Percentiles rank a stretch among this genome's conserved stretches.
Evolutionary conservation across 2,113 vertebrate genomes (phyloP).

Genomic region (Trinectes maculatus): DNA sequence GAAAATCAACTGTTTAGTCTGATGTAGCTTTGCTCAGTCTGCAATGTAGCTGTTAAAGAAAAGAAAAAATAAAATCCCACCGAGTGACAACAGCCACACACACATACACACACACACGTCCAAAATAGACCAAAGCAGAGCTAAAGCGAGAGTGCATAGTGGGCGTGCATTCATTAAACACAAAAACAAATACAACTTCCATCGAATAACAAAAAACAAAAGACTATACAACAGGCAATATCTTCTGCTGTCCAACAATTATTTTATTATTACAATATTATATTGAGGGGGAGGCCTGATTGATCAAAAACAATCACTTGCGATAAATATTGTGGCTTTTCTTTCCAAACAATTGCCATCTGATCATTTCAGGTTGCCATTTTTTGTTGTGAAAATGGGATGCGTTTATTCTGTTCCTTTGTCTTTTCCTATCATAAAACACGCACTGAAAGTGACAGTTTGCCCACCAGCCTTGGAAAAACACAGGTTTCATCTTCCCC

Average conservation of each 20-base stretch:
- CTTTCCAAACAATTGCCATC: constrained; percentile 31
- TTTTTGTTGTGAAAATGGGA: constrained; percentile 12
- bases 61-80: too few relatives aligned
- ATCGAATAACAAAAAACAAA: too few relatives aligned
- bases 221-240: too few relatives aligned
- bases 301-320: constrained; percentile 23
- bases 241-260: too few relatives aligned
- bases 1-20: not conserved
- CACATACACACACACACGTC: too few relatives aligned
- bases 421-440: constrained; percentile 37
- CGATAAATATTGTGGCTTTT: constrained; percentile 1
- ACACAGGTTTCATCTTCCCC: constrained; percentile 33
- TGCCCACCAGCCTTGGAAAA: constrained; percentile 9
- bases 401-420: constrained; percentile 54
- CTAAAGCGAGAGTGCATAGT: not conserved
- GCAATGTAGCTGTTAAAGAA: too few relatives aligned
- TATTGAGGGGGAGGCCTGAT: not conserved
- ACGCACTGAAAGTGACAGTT: constrained; percentile 37
- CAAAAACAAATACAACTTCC: not conserved
- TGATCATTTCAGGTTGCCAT: constrained; percentile 14
- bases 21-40: too few relatives aligned
- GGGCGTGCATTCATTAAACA: not conserved
- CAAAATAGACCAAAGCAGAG: not conserved
- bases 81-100: too few relatives aligned
- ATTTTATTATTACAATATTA: too few relatives aligned